phyloP scores from a whole-genome alignment of 2,888 invertebrate species.

The Drosophila emarginata region DNA sequence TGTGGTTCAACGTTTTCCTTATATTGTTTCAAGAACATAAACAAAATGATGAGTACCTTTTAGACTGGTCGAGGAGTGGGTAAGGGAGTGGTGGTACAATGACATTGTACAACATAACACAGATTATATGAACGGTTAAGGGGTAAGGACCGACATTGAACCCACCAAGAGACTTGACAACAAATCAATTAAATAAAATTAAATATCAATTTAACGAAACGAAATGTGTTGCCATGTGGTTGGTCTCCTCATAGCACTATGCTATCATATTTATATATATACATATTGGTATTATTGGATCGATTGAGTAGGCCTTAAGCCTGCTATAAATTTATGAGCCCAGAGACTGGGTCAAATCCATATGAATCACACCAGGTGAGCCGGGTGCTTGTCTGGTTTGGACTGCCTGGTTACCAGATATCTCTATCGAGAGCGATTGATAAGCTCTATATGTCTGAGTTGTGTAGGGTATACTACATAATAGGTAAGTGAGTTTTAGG shows the following conservation, averaged over 20 bases:
- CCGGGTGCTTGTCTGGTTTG: neutral
- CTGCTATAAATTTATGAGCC: conserved; percentile 8
- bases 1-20: neutral
- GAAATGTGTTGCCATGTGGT: conserved; percentile 9
- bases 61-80: neutral
- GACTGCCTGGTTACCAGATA: conserved; percentile 1
- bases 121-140: conserved; percentile 26
- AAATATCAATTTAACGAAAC: neutral
- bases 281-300: neutral
- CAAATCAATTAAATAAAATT: neutral
- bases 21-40: conserved; percentile 40
- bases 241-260: neutral
- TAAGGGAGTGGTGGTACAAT: neutral
- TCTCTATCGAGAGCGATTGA: neutral
- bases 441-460: neutral
- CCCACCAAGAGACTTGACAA: conserved; percentile 18
- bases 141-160: conserved; percentile 53
- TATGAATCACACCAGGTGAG: conserved; percentile 2
- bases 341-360: conserved; percentile 36
- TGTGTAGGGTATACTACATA: neutral
- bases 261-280: too few species aligned
- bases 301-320: conserved; percentile 14
- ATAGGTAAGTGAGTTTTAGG: conserved; percentile 21
- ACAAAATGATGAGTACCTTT: conserved; percentile 9
- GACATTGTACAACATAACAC: conserved; percentile 37